Conservation (phyloP, 2,113 vertebrate species). For the Myodes glareolus region DNA sequence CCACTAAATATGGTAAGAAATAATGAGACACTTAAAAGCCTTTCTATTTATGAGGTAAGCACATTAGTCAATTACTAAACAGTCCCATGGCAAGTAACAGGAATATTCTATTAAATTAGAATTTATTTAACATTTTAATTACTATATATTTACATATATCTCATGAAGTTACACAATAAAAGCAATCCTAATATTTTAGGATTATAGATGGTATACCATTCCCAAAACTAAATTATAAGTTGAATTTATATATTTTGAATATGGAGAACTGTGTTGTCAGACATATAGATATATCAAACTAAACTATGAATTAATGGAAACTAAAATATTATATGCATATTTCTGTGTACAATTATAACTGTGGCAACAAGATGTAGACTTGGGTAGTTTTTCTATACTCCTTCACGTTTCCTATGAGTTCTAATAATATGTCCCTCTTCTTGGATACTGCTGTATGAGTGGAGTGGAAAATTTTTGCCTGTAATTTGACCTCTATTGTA, state of each 20-base stretch:
- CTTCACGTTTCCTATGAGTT: neutral
- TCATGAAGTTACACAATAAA: neutral
- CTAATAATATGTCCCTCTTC: constrained; percentile 21
- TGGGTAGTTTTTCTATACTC: neutral
- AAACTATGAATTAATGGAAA: neutral
- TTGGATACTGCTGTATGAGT: neutral
- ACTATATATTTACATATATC: neutral
- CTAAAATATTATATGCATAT: neutral
- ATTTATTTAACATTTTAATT: neutral
- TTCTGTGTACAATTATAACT: neutral
- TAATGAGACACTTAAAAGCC: neutral
- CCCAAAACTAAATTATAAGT: neutral
- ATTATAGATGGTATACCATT: neutral
- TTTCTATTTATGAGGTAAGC: neutral
- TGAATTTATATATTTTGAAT: constrained; percentile 1
- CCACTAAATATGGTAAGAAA: neutral
- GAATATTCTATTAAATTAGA: neutral
- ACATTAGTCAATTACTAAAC: constrained; percentile 6
- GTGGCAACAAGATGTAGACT: neutral
- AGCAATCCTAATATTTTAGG: neutral
- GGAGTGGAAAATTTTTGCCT: constrained; percentile 66
- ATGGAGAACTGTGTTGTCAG: neutral
- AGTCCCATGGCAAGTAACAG: neutral
- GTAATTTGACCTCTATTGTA: constrained; percentile 63
- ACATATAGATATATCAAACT: neutral